These are phyloP conservation scores for Isurus oxyrinchus DNA, from an alignment of 2,113 vertebrate genomes.

Conservation along the genomic window DNA sequence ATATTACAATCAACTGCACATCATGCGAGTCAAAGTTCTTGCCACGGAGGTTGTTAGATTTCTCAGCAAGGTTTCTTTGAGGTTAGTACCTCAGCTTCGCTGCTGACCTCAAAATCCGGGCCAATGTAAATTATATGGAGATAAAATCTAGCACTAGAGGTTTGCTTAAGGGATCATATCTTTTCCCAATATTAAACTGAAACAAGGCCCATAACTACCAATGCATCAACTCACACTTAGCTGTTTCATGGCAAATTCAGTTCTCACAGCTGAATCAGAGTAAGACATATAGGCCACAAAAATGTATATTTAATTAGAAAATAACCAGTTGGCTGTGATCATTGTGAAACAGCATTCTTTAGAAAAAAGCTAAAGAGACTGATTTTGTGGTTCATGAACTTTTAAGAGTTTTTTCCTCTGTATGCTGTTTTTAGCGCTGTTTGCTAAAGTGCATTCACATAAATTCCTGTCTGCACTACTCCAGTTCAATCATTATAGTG, in stretches of 20 bases:
- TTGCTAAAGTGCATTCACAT: background rate
- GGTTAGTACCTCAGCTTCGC: no score
- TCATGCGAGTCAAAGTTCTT: no score
- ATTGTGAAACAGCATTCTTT: background rate
- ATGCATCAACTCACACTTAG: background rate
- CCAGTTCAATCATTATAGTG: background rate
- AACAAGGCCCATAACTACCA: background rate
- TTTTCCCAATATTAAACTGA: background rate
- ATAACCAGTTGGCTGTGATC: background rate
- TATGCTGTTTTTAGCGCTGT: background rate
- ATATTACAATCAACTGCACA: no score
- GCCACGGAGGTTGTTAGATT: no score
- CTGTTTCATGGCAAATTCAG: background rate
- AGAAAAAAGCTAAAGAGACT: background rate
- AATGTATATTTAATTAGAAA: constrained; percentile 8
- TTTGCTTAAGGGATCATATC: background rate
- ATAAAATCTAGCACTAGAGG: background rate
- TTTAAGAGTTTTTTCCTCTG: background rate
- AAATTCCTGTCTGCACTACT: background rate
- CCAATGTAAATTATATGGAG: background rate
- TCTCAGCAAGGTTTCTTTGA: no score
- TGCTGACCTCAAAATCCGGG: no score
- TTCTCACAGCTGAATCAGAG: background rate
- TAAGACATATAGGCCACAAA: background rate
- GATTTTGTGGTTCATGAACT: background rate